Conservation (phyloP, 2,797 vertebrate genomes). For the Melopsittacus undulatus region DNA sequence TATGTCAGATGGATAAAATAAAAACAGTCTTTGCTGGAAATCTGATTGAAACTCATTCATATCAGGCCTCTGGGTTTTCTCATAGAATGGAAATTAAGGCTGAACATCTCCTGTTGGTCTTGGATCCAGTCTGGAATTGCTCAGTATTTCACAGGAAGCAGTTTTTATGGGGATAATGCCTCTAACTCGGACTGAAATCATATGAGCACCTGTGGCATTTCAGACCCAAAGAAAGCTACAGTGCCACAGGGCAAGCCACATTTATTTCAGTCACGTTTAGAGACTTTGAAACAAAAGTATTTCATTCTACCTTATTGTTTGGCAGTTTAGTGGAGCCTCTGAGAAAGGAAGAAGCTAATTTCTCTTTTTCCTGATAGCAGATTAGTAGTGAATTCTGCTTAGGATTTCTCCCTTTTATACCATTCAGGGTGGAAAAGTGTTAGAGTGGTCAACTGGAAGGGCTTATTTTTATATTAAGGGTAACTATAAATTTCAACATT, state of each 20-base stretch:
- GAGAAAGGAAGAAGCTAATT: neutral
- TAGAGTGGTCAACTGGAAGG: neutral
- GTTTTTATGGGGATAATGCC: neutral
- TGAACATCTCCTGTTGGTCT: neutral
- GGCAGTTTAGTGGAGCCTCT: neutral
- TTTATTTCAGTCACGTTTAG: neutral
- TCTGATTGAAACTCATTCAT: neutral
- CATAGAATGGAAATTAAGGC: neutral
- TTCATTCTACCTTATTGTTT: neutral
- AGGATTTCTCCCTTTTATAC: neutral
- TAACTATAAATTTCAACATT: neutral
- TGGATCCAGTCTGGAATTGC: neutral
- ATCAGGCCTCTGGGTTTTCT: neutral
- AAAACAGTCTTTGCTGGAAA: conserved; percentile 2
- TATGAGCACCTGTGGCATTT: neutral
- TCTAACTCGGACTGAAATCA: neutral
- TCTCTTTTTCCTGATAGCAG: neutral
- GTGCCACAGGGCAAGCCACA: neutral
- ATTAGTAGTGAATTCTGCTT: neutral
- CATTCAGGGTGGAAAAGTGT: neutral
- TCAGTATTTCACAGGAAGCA: neutral
- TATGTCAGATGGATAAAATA: conserved; percentile 1
- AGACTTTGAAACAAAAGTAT: neutral
- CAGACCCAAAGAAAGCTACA: neutral
- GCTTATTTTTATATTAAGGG: neutral